phyloP scores from a whole-genome alignment of 2,797 vertebrate genomes.

The Atherinosoma microstoma region DNA sequence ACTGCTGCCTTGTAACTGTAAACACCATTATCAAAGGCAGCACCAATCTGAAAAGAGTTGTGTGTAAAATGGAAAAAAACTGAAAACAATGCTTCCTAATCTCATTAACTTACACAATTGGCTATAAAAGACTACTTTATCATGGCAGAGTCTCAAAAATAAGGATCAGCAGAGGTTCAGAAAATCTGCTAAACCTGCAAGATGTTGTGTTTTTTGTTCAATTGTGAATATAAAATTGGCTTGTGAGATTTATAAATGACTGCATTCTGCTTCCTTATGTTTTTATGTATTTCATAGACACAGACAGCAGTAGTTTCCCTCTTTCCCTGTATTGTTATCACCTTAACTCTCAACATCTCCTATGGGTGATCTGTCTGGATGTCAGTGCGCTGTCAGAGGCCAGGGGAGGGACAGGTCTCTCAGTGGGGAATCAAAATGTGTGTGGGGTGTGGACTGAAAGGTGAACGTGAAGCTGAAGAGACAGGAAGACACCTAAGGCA shows the following conservation, averaged over 20 bases:
- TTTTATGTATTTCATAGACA: not conserved
- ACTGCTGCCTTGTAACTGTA: not conserved
- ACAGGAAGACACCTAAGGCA: slow-evolving; percentile 25
- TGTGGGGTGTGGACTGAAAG: slow-evolving; percentile 25
- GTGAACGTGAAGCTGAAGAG: slow-evolving; percentile 35
- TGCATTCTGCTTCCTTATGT: not conserved
- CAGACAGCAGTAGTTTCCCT: not conserved
- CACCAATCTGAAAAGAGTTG: not conserved
- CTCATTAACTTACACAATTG: not conserved
- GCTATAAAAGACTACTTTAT: not conserved
- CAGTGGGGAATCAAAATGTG: slow-evolving; percentile 24
- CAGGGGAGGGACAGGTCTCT: slow-evolving; percentile 28
- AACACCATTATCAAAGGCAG: not conserved
- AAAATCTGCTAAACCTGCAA: not conserved
- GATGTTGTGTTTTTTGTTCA: not conserved
- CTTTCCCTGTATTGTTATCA: slow-evolving; percentile 29
- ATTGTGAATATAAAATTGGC: not conserved
- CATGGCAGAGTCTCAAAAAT: no score
- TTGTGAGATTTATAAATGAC: not conserved
- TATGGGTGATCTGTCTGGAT: slow-evolving; percentile 41
- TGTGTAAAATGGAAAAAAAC: not conserved
- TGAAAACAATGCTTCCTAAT: not conserved
- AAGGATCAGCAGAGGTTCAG: not conserved
- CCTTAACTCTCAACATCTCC: slow-evolving; percentile 41
- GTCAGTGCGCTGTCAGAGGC: slow-evolving; percentile 60